phyloP scores from a whole-genome alignment of 1,140 invertebrate species.

The Rhopalosiphum maidis region DNA sequence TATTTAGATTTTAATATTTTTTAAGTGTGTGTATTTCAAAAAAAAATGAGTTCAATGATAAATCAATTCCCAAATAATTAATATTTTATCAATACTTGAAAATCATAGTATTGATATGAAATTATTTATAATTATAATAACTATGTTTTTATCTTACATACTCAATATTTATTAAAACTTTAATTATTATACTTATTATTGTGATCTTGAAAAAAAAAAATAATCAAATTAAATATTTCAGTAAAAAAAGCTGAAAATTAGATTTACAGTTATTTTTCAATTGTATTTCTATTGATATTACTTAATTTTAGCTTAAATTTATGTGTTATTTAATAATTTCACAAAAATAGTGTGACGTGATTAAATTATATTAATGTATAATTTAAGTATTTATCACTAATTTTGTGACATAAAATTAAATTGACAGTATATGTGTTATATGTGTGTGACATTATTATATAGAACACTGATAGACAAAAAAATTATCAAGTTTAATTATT shows the following conservation, averaged over 20 bases:
- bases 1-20: conserved; percentile 22
- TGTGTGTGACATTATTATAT: conserved; percentile 1
- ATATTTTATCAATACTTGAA: background rate
- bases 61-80: background rate
- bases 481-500: background rate
- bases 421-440: background rate
- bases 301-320: background rate
- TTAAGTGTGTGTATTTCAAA: conserved; percentile 1
- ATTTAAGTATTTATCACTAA: background rate
- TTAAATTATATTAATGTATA: background rate
- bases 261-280: background rate
- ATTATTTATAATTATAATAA: background rate
- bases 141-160: background rate
- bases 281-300: conserved; percentile 2
- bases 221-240: background rate
- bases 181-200: conserved; percentile 19
- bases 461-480: background rate
- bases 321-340: background rate
- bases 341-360: background rate
- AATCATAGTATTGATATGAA: background rate
- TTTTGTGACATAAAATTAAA: background rate
- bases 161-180: background rate
- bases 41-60: background rate
- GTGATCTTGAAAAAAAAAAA: background rate
- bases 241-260: background rate